Percentiles rank a stretch among this genome's conserved stretches.
Evolutionary conservation across 1,140 invertebrate genomes (phyloP).

Genomic region (Zaprionus capensis): DNA sequence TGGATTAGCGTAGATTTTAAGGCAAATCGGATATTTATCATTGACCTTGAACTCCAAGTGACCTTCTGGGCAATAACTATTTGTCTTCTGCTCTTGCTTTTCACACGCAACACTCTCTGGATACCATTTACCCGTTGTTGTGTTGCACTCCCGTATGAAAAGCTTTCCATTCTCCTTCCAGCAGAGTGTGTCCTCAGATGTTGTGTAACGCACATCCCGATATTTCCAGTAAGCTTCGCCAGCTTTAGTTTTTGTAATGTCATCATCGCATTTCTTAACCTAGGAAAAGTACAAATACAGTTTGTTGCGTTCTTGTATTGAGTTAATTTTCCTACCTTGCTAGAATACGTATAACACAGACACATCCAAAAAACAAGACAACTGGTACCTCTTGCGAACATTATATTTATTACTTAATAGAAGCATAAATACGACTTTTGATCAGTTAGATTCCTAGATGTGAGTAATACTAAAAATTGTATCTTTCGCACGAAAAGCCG

Average conservation of each 20-base stretch:
- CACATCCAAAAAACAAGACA: conserved; percentile 4
- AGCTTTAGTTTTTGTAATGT: conserved; percentile 3
- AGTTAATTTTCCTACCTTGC: conserved; percentile 24
- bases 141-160: conserved; percentile 49
- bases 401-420: neutral
- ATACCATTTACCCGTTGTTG: conserved; percentile 32
- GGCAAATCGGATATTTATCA: conserved; percentile 30
- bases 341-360: neutral
- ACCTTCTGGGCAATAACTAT: conserved; percentile 57
- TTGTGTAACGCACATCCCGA: conserved; percentile 38
- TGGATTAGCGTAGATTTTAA: conserved; percentile 46
- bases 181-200: conserved; percentile 45
- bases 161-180: conserved; percentile 32
- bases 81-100: neutral
- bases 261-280: conserved; percentile 47
- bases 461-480: conserved; percentile 18
- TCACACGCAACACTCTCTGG: conserved; percentile 39
- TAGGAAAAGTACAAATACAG: conserved; percentile 10
- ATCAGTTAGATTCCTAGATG: conserved; percentile 1
- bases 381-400: neutral
- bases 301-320: neutral
- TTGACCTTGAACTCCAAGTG: conserved; percentile 45
- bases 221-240: conserved; percentile 45
- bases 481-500: conserved; percentile 6
- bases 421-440: neutral